Base-by-base conservation (phyloP, 1,140 invertebrate genomes). In the Metopolophium dirhodum region DNA sequence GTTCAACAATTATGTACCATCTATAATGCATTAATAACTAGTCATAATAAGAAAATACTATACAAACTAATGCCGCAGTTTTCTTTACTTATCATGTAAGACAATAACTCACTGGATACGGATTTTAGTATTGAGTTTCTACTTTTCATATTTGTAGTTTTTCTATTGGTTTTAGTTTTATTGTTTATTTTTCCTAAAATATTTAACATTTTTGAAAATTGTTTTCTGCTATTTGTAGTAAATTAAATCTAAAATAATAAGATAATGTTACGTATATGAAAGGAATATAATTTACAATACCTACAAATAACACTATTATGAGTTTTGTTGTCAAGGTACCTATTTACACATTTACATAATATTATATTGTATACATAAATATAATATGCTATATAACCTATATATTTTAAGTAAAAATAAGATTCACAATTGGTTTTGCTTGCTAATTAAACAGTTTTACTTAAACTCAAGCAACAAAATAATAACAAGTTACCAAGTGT, bases 321-420 rank as follows among this genome's bases (percentile, higher is more conserved):
- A 37, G 88, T 61, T 57, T 61, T 45, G 89, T 90, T 45, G 89
- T 90, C 89, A 90, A 90, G 89, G 89, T 61, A 45, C 30, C 41
- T 68, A 77, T 77, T 77, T n/a, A 77, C 4, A 77, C 4, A 77
- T n/a, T 77, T 77, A 35, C 30, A 77, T n/a, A 77, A 26, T 26
- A 26, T 77, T 18, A n/a, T 77, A 77, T 2, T 77, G n/a, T n/a
- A 77, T 18, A n/a, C 14, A 77, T 7, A 77, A n/a, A 77, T 4
- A 77, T 77, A n/a, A n/a, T 68, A 68, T 14, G 9, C 11, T 68
- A n/a, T 77, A 68, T 11, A n/a, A 30, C 14, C 23, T 57, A 57
- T 26, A n/a, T 30, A 68, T 61, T 30, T 61, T 61, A 68, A 68
- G 30, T 68, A 77, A 77, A 77, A 57, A 77, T 35, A 77, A 22